Percentiles rank a stretch among this genome's conserved stretches.
Evolutionary conservation across 23 tunicate genomes (phyloP).

Genomic region (Ciona savignyi): DNA sequence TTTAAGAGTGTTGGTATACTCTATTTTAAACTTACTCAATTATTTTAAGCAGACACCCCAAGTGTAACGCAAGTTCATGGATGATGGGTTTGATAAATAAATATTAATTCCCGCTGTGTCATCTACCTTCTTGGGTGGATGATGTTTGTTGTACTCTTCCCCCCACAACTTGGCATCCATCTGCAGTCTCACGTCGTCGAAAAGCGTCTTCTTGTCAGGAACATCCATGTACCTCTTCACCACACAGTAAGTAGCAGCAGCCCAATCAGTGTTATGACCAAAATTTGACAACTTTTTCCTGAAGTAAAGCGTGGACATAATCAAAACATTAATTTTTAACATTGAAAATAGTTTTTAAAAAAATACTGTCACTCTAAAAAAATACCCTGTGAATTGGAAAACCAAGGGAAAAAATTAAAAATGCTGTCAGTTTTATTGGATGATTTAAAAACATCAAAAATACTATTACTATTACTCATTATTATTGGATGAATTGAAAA

Average conservation of each 20-base stretch:
- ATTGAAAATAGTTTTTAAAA: not conserved
- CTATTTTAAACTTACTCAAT: no score
- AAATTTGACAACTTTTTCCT: slow-evolving; percentile 88
- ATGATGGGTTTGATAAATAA: not conserved
- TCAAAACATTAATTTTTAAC: not conserved
- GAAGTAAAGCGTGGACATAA: no score
- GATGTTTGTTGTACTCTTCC: slow-evolving; percentile 80
- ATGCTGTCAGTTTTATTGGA: no score
- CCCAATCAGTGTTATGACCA: slow-evolving; percentile 54
- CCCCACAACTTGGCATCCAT: slow-evolving; percentile 99
- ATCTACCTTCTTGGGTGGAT: slow-evolving; percentile 90
- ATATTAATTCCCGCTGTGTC: no score
- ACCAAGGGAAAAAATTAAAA: no score
- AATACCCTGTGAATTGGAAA: no score
- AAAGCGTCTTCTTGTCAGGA: slow-evolving; percentile 40
- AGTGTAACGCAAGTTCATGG: not conserved
- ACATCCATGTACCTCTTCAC: slow-evolving; percentile 78
- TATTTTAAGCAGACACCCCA: no score
- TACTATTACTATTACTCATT: no score
- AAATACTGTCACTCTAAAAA: not conserved
- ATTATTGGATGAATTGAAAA: no score
- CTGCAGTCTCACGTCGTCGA: slow-evolving; percentile 85
- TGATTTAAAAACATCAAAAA: no score
- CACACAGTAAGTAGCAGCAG: slow-evolving; percentile 74
- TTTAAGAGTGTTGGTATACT: no score